Evolutionary conservation across 2,797 vertebrate species (phyloP).

Genomic region (Mallotus villosus): DNA sequence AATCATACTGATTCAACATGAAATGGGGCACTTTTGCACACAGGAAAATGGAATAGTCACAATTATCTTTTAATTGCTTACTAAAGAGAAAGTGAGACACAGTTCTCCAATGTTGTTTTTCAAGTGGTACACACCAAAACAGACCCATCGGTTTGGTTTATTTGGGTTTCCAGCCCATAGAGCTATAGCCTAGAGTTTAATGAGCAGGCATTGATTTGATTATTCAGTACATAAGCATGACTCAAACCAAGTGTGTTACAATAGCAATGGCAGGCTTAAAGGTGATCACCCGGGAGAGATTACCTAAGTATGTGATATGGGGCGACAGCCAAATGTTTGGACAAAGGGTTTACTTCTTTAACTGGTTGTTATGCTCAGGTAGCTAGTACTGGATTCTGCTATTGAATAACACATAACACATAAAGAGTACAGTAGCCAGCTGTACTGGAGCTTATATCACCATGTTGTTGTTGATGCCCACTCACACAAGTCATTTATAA

Average conservation of each 20-base stretch:
- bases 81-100: too few relatives aligned
- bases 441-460: background rate
- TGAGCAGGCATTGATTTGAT: background rate
- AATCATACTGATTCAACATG: too few relatives aligned
- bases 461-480: background rate
- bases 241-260: background rate
- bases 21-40: too few relatives aligned
- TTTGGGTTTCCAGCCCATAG: too few relatives aligned
- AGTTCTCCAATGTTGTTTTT: background rate
- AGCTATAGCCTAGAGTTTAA: background rate
- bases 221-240: background rate
- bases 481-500: background rate
- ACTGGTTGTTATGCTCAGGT: background rate
- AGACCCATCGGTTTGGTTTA: too few relatives aligned
- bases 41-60: too few relatives aligned
- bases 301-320: background rate
- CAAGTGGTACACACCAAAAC: too few relatives aligned
- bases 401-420: too few relatives aligned
- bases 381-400: background rate
- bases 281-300: constrained; percentile 15
- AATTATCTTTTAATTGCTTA: too few relatives aligned
- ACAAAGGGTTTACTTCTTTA: background rate
- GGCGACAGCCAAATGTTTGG: constrained; percentile 8
- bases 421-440: background rate
- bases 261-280: constrained; percentile 6